Conservation (phyloP, 2,797 vertebrate genomes). For the Chiloscyllium punctatum region DNA sequence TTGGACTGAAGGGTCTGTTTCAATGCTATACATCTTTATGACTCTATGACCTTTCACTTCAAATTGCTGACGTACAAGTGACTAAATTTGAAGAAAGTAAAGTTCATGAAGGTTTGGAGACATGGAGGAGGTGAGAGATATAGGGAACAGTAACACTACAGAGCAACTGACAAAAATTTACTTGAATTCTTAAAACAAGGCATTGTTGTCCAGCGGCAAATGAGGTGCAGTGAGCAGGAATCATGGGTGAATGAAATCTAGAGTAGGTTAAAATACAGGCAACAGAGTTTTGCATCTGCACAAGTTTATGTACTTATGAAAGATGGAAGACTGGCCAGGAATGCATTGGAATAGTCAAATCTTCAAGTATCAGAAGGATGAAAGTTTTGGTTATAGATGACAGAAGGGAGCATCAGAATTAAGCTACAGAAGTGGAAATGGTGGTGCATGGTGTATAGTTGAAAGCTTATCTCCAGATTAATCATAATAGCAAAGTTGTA, state of each 20-base stretch:
- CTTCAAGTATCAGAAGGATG: background rate
- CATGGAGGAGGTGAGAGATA: background rate
- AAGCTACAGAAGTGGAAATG: background rate
- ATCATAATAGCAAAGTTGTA: background rate
- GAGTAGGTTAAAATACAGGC: background rate
- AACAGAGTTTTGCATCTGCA: background rate
- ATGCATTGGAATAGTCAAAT: background rate
- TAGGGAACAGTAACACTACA: too few species aligned
- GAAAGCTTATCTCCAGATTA: background rate
- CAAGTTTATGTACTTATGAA: background rate
- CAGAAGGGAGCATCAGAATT: background rate
- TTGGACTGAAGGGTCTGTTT: too few species aligned
- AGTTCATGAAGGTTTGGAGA: background rate
- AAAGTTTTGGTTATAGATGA: background rate
- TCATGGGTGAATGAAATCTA: background rate
- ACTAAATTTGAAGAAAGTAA: background rate
- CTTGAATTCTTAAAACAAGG: background rate
- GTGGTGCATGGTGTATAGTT: background rate
- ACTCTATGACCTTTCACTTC: background rate
- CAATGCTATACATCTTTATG: too few species aligned
- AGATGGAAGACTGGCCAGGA: background rate
- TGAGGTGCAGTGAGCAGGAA: background rate
- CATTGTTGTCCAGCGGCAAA: background rate
- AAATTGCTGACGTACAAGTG: background rate
- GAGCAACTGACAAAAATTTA: background rate